phyloP scores from a whole-genome alignment of 2,888 invertebrate species.

The Ctena decussata region DNA sequence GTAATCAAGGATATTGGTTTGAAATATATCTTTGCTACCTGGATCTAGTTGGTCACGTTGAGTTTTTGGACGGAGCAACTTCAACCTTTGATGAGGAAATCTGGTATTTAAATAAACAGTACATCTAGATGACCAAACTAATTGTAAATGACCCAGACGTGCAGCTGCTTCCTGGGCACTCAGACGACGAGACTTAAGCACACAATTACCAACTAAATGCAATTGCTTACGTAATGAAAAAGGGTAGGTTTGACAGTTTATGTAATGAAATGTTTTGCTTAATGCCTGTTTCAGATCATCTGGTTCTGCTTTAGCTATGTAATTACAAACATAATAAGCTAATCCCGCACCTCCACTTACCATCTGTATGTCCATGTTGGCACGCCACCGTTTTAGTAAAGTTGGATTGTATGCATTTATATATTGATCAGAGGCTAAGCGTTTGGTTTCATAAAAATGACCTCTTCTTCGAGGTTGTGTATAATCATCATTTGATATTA shows the following conservation, averaged over 20 bases:
- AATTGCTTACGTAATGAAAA: slow-evolving; percentile 12
- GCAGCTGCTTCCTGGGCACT: slow-evolving; percentile 53
- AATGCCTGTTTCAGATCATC: background rate
- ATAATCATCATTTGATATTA: background rate
- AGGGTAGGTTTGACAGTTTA: slow-evolving; percentile 9
- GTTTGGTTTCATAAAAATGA: background rate
- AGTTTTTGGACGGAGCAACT: slow-evolving; percentile 9
- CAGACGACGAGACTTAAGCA: slow-evolving; percentile 40
- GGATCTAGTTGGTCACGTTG: slow-evolving; percentile 4
- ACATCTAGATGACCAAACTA: slow-evolving; percentile 18
- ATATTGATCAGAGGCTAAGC: background rate
- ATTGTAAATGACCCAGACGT: slow-evolving; percentile 31
- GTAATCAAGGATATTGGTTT: slow-evolving; percentile 34
- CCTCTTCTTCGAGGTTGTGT: background rate
- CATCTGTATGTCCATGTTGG: slow-evolving; percentile 48
- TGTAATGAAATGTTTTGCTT: slow-evolving; percentile 18
- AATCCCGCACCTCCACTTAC: slow-evolving; percentile 26
- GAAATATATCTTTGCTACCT: slow-evolving; percentile 34
- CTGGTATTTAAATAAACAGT: slow-evolving; percentile 40
- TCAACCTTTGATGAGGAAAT: slow-evolving; percentile 16
- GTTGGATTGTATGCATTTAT: slow-evolving; percentile 40
- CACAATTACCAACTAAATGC: slow-evolving; percentile 43
- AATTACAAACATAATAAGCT: slow-evolving; percentile 47
- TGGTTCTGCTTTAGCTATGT: slow-evolving; percentile 25
- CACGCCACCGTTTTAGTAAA: slow-evolving; percentile 22